Conservation (phyloP, 2,888 invertebrate genomes). For the Kuschelorhynchus macadamiae region DNA sequence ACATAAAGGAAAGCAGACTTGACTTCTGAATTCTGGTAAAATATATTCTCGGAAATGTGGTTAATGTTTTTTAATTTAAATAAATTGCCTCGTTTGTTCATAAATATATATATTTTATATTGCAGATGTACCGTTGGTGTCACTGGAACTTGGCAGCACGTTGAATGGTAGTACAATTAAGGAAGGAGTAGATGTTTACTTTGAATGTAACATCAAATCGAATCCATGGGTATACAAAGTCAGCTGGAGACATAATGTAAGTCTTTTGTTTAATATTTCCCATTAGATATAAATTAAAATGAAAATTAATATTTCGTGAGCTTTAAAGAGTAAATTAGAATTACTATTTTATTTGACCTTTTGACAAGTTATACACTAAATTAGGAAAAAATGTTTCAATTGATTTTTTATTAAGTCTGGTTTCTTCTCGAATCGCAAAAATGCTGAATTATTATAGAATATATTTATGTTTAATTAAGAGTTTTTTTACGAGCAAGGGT, state of each 20-base stretch:
- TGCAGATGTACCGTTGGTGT: constrained; percentile 88
- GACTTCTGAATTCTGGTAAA: too few relatives aligned
- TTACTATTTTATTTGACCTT: neutral
- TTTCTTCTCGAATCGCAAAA: neutral
- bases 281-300: neutral
- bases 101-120: too few relatives aligned
- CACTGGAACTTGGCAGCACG: constrained; percentile 86
- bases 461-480: neutral
- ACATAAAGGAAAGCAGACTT: too few relatives aligned
- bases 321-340: neutral
- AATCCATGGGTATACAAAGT: constrained; percentile 88
- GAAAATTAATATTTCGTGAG: too few relatives aligned
- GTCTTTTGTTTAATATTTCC: constrained; percentile 63
- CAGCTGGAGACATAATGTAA: constrained; percentile 84
- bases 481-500: too few relatives aligned
- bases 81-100: too few relatives aligned
- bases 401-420: too few relatives aligned
- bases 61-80: too few relatives aligned
- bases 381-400: too few relatives aligned
- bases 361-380: neutral
- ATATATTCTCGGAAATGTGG: too few relatives aligned
- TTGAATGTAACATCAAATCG: constrained; percentile 91
- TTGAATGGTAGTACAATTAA: constrained; percentile 84
- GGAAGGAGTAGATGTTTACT: constrained; percentile 92
- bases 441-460: neutral